A percentile compares a stretch with the other conserved stretches of the same genome.
Conservation (phyloP, 2,888 invertebrate species). For the Elmis aenea region DNA sequence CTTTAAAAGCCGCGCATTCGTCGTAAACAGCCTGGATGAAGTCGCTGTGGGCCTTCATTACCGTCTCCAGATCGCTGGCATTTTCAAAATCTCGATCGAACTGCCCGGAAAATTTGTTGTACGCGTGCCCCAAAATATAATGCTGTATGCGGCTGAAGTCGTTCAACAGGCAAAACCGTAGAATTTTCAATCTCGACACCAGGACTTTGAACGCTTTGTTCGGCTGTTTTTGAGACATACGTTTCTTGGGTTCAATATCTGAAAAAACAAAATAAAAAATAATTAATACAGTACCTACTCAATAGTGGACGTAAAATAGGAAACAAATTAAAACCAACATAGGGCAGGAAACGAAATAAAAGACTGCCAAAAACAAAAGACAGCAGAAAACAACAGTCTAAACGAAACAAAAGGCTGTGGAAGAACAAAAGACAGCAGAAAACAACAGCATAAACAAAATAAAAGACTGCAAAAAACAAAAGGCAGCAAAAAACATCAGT, state of each 20-base stretch:
- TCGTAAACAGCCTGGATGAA: constrained; percentile 35
- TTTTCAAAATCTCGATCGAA: constrained; percentile 39
- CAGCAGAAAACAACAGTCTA: too few species aligned
- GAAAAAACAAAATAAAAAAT: too few species aligned
- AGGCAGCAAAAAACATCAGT: too few species aligned
- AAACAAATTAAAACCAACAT: too few species aligned
- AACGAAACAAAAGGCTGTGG: too few species aligned
- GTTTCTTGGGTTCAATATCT: constrained; percentile 31
- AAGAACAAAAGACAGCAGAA: too few species aligned
- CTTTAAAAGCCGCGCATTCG: constrained; percentile 26
- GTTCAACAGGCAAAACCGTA: constrained; percentile 38
- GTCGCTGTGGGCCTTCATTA: constrained; percentile 34
- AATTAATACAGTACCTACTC: too few species aligned
- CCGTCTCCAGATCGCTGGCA: constrained; percentile 37
- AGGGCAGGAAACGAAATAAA: too few species aligned
- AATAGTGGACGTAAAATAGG: too few species aligned
- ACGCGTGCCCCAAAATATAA: constrained; percentile 39
- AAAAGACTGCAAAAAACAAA: too few species aligned
- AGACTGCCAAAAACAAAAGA: too few species aligned
- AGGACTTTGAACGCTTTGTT: constrained; percentile 9
- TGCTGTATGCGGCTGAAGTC: constrained; percentile 39
- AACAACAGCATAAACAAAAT: too few species aligned
- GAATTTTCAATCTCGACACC: constrained; percentile 27
- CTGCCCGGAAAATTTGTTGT: constrained; percentile 29
- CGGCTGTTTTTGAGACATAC: constrained; percentile 10